Evolutionary conservation across 2,888 invertebrate species (phyloP).

Genomic region (Globia sparganii): DNA sequence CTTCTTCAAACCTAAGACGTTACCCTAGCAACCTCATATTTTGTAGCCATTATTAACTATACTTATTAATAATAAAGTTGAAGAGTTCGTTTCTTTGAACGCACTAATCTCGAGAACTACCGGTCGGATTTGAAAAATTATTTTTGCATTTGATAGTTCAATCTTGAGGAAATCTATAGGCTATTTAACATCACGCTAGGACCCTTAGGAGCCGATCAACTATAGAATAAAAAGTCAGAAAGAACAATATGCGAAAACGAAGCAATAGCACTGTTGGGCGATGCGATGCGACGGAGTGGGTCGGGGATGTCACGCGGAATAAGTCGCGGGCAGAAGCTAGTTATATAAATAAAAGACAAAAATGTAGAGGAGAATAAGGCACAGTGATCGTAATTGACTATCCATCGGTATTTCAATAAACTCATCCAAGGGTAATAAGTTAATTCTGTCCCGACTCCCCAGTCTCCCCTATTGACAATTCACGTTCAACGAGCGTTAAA

Average conservation of each 20-base stretch:
- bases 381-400: slow-evolving; percentile 33
- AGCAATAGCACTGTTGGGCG: fast-evolving
- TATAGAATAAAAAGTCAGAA: background rate
- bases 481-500: slow-evolving; percentile 41
- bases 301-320: background rate
- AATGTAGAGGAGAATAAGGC: slow-evolving; percentile 4
- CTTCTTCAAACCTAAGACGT: background rate
- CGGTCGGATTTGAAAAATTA: background rate
- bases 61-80: too few relatives aligned
- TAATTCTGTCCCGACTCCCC: slow-evolving; percentile 32
- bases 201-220: background rate
- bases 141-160: background rate
- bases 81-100: too few relatives aligned
- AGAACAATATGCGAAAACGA: background rate
- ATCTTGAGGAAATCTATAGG: background rate
- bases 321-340: background rate
- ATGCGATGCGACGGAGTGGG: background rate
- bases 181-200: background rate
- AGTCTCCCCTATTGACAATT: slow-evolving; percentile 45
- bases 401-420: slow-evolving; percentile 38
- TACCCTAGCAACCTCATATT: background rate
- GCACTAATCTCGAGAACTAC: too few relatives aligned
- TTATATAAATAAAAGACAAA: slow-evolving; percentile 20
- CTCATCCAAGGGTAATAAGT: slow-evolving; percentile 43
- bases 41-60: background rate